phyloP scores from a whole-genome alignment of 2,113 vertebrate species.

The Mesitornis unicolor region DNA sequence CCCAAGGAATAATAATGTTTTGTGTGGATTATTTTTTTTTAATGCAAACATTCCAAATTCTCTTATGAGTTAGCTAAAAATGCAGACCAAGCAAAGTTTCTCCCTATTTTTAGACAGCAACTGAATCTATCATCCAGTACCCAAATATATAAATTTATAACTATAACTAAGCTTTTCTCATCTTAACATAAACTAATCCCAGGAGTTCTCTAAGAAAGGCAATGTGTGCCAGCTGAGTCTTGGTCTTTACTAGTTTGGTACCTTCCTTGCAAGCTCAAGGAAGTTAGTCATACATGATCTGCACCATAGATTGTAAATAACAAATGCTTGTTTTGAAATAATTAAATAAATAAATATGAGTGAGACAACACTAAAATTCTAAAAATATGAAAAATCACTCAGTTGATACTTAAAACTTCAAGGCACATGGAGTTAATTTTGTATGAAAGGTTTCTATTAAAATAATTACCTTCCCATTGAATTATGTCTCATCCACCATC shows the following conservation, averaged over 20 bases:
- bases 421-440: conserved; percentile 9
- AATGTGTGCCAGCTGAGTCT: not conserved
- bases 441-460: conserved; percentile 29
- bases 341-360: not conserved
- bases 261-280: not conserved
- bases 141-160: not conserved
- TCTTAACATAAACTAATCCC: not conserved
- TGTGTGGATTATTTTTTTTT: not conserved
- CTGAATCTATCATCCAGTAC: not conserved
- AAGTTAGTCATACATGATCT: not conserved
- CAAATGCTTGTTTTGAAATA: not conserved
- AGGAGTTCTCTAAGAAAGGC: not conserved
- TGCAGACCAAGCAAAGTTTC: not conserved
- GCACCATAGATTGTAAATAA: not conserved
- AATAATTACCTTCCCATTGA: conserved; percentile 46
- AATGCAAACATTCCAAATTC: not conserved
- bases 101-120: not conserved
- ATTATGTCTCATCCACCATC: conserved; percentile 11
- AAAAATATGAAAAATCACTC: not conserved
- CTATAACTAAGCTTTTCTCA: not conserved
- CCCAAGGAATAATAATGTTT: not conserved
- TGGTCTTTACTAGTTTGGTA: not conserved
- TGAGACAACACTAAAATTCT: not conserved
- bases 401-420: not conserved
- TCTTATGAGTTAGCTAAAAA: not conserved